phyloP scores from a whole-genome alignment of 2,113 vertebrate genomes.

The Corydoras sp. region DNA sequence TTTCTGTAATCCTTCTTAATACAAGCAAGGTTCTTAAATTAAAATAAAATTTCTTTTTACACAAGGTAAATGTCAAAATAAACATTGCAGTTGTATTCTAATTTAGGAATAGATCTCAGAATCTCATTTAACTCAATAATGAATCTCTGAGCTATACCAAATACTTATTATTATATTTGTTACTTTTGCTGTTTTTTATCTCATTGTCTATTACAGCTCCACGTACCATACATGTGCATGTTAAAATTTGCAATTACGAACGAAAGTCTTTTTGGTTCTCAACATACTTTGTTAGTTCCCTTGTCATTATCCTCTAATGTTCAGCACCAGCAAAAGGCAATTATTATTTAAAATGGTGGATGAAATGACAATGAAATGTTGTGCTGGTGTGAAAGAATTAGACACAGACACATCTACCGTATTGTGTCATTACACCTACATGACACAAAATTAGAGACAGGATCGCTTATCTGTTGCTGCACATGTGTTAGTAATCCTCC shows the following conservation, averaged over 20 bases:
- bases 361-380: not conserved
- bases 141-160: too few relatives aligned
- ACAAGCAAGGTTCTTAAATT: too few relatives aligned
- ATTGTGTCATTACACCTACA: not conserved
- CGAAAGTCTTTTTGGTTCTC: not conserved
- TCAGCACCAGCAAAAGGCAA: not conserved
- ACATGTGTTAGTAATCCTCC: not conserved
- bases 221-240: too few relatives aligned
- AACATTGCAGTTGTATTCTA: too few relatives aligned
- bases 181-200: too few relatives aligned
- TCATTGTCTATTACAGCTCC: too few relatives aligned
- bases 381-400: not conserved
- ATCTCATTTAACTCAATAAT: too few relatives aligned
- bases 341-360: slow-evolving; percentile 1
- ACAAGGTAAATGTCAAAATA: too few relatives aligned
- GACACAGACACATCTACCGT: not conserved
- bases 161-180: too few relatives aligned
- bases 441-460: not conserved
- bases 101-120: too few relatives aligned
- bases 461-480: not conserved
- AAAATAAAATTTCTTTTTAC: too few relatives aligned
- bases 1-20: too few relatives aligned
- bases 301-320: not conserved
- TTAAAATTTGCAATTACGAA: not conserved
- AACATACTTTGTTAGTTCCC: not conserved